phyloP scores from a whole-genome alignment of 2,888 invertebrate species.

The Encarsia formosa region DNA sequence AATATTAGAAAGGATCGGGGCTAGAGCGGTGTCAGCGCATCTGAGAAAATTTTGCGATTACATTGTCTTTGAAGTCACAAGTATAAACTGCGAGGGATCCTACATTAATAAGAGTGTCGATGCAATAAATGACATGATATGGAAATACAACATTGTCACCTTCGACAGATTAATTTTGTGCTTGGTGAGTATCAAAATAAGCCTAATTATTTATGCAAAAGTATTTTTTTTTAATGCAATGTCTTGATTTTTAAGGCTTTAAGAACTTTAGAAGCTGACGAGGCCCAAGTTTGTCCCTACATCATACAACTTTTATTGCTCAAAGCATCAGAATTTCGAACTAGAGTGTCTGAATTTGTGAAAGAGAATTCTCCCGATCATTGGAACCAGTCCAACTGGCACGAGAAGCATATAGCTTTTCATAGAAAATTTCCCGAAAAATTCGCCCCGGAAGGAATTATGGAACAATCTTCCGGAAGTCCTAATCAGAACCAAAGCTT shows the following conservation, averaged over 20 bases:
- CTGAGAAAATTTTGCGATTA: constrained; percentile 93
- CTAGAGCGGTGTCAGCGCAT: constrained; percentile 85
- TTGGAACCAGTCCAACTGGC: constrained; percentile 96
- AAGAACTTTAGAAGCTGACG: constrained; percentile 87
- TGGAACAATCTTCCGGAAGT: constrained; percentile 67
- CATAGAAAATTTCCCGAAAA: constrained; percentile 93
- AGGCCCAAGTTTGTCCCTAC: constrained; percentile 91
- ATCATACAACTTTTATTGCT: constrained; percentile 85
- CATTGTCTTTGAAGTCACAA: constrained; percentile 87
- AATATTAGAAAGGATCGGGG: constrained; percentile 89
- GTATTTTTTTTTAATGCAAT: background rate
- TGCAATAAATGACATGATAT: constrained; percentile 93
- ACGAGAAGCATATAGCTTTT: constrained; percentile 90
- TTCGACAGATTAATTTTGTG: constrained; percentile 90
- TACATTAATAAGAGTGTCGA: constrained; percentile 93
- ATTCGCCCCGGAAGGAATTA: constrained; percentile 78
- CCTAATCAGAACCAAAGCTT: constrained; percentile 62
- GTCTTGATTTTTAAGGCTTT: constrained; percentile 59
- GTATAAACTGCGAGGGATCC: constrained; percentile 80
- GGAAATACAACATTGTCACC: constrained; percentile 95
- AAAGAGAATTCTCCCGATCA: constrained; percentile 95
- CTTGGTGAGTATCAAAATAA: constrained; percentile 63
- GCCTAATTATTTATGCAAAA: no score
- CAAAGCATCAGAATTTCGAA: constrained; percentile 83
- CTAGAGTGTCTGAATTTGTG: constrained; percentile 88